Percentiles rank a stretch among this genome's conserved stretches.
These are phyloP conservation scores for Temnothorax curvispinosus DNA, from an alignment of 1,140 invertebrate species.

Conservation along the genomic window DNA sequence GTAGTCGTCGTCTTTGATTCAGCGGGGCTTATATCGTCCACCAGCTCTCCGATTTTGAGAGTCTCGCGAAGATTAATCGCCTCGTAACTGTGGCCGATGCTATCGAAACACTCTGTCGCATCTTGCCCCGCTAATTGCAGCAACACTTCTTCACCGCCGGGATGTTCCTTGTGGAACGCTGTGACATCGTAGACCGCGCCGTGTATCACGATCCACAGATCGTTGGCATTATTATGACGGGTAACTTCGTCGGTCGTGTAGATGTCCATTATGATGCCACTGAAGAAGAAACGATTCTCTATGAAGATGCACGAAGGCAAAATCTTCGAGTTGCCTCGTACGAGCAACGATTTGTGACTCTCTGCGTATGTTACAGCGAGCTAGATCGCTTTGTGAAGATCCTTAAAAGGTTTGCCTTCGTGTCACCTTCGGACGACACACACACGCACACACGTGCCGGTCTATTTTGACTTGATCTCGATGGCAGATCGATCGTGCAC, in stretches of 20 bases:
- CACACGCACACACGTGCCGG: background rate
- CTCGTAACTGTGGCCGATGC: constrained; percentile 93
- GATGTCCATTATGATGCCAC: constrained; percentile 79
- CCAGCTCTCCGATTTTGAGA: constrained; percentile 88
- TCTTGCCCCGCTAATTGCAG: constrained; percentile 91
- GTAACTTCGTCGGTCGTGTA: constrained; percentile 84
- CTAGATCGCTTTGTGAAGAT: background rate
- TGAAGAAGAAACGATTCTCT: background rate
- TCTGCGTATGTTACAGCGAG: background rate
- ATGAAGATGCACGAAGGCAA: background rate
- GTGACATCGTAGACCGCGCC: constrained; percentile 87
- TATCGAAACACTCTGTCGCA: constrained; percentile 92
- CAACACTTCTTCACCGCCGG: constrained; percentile 94
- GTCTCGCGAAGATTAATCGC: constrained; percentile 89
- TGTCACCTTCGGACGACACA: constrained; percentile 7
- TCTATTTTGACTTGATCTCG: constrained; percentile 52
- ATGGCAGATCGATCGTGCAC: background rate
- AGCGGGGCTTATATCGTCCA: background rate
- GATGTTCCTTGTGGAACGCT: constrained; percentile 89
- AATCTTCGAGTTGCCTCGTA: background rate
- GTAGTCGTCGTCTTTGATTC: too few relatives aligned
- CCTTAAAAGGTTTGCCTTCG: background rate
- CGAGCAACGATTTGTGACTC: background rate
- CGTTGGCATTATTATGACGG: constrained; percentile 79
- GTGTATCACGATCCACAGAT: constrained; percentile 86